Conservation (phyloP, 2,113 vertebrate species). For the Leuciscus idus region DNA sequence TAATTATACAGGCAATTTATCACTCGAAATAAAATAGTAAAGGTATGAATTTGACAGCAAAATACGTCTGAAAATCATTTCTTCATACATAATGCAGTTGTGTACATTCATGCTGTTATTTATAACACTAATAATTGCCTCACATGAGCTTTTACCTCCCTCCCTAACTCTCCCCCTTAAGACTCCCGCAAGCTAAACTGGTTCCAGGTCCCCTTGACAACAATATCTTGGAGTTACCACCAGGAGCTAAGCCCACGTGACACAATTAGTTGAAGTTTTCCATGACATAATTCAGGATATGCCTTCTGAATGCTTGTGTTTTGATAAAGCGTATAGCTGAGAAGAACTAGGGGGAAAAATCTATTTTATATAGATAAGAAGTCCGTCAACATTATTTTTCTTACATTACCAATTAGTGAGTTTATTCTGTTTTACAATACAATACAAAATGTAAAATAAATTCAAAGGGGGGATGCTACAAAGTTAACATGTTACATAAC, state of each 20-base stretch:
- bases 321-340: constrained; percentile 6
- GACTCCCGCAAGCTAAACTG: constrained; percentile 61
- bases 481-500: too few relatives aligned
- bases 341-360: constrained; percentile 36
- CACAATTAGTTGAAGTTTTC: constrained; percentile 77
- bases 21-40: background rate
- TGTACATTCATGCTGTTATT: constrained; percentile 33
- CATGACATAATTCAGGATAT: constrained; percentile 70
- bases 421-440: constrained; percentile 48
- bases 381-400: constrained; percentile 4
- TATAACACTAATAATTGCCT: constrained; percentile 38
- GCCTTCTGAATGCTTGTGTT: constrained; percentile 48
- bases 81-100: constrained; percentile 27
- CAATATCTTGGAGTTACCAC: constrained; percentile 67
- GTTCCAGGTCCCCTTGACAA: constrained; percentile 70
- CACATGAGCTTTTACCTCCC: constrained; percentile 44
- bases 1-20: background rate
- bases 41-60: background rate
- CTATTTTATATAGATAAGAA: constrained; percentile 43
- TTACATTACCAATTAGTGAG: constrained; percentile 53
- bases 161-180: constrained; percentile 54
- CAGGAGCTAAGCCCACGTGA: constrained; percentile 68
- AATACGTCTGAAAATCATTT: constrained; percentile 5
- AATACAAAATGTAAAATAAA: too few relatives aligned
- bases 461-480: too few relatives aligned